Percentiles rank a stretch among this genome's conserved stretches.
These are phyloP conservation scores for Equus quagga DNA, from an alignment of 2,113 vertebrate species.

Conservation along the genomic window DNA sequence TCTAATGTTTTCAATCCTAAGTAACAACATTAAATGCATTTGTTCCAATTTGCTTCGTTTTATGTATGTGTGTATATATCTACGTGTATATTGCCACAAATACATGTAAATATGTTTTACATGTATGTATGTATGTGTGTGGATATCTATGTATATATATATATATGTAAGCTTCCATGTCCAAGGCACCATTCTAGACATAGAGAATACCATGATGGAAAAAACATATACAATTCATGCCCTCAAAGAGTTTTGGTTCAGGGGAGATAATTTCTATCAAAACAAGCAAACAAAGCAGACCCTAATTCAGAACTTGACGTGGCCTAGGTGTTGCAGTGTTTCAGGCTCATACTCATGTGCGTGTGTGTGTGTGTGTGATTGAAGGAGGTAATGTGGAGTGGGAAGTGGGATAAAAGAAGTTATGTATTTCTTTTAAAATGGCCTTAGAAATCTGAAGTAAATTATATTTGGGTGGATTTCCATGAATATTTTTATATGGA, in stretches of 20 bases:
- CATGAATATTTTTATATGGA: not conserved
- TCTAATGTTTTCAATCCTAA: not conserved
- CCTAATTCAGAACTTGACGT: not conserved
- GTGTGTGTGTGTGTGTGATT: not conserved
- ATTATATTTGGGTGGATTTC: not conserved
- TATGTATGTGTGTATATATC: no score
- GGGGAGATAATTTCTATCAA: not conserved
- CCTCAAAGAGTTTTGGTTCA: not conserved
- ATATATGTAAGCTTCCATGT: not conserved
- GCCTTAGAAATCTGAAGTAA: not conserved
- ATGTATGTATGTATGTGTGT: no score
- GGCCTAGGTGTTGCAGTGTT: not conserved
- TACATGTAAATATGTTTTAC: not conserved
- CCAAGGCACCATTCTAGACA: not conserved
- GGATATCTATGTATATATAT: fast-evolving
- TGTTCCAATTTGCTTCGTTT: not conserved
- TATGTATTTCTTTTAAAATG: not conserved
- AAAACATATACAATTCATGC: not conserved
- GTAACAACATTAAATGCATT: not conserved
- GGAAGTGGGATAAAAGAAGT: not conserved
- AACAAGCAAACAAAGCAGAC: not conserved
- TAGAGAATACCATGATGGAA: not conserved
- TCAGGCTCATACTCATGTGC: not conserved
- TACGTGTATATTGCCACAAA: not conserved
- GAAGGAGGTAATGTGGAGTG: not conserved